Percentiles rank a stretch among this genome's conserved stretches.
Evolutionary conservation across 64 coral and sea anemone species (phyloP).

Genomic region (Dendronephthya gigantea): DNA sequence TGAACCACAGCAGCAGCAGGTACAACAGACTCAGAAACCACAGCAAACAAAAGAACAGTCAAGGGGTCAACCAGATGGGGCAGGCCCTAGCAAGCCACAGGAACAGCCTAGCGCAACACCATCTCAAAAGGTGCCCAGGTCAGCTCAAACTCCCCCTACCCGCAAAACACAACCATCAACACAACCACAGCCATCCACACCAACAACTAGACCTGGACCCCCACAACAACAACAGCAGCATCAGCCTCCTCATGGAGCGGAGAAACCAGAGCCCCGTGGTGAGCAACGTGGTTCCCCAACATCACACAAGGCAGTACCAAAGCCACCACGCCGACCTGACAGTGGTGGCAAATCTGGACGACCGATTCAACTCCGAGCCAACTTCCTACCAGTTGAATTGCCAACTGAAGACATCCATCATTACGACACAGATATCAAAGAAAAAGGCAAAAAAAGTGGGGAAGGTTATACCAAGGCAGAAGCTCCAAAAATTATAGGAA

Average conservation of each 20-base stretch:
- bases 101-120: background rate
- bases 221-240: background rate
- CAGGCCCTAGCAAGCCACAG: background rate
- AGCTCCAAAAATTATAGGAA: background rate
- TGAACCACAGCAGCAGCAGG: background rate
- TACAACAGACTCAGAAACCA: background rate
- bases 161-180: background rate
- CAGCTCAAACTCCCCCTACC: background rate
- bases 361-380: conserved; percentile 58
- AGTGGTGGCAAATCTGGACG: conserved; percentile 36
- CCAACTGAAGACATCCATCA: conserved; percentile 76
- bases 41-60: background rate
- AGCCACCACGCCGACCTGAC: conserved; percentile 79
- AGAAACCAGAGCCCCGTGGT: background rate
- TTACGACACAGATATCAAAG: conserved; percentile 57
- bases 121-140: background rate
- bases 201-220: background rate
- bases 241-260: background rate
- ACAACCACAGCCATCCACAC: background rate
- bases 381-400: conserved; percentile 65
- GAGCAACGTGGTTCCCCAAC: background rate
- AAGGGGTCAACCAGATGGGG: background rate
- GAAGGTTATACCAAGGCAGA: background rate
- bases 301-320: conserved; percentile 33
- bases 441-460: background rate